These are phyloP conservation scores for Periplaneta americana DNA, from an alignment of 1,140 invertebrate genomes.

Conservation along the genomic window DNA sequence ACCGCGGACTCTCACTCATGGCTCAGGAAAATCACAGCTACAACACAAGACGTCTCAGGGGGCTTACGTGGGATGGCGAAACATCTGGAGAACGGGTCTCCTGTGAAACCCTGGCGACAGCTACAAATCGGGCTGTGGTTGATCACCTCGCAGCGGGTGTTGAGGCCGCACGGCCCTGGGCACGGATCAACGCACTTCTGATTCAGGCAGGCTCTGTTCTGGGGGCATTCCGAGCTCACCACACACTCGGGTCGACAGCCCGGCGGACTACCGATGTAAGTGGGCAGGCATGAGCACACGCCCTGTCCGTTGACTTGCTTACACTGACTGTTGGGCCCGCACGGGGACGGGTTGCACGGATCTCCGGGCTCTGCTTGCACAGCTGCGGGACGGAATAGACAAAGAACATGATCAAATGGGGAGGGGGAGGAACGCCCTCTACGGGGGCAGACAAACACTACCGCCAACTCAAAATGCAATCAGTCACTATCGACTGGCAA, in stretches of 20 bases:
- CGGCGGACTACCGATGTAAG: constrained; percentile 27
- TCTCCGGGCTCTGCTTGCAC: constrained; percentile 23
- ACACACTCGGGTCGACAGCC: constrained; percentile 34
- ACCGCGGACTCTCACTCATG: not conserved
- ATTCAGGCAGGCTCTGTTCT: constrained; percentile 47
- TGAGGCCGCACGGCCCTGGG: constrained; percentile 40
- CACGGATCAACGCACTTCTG: constrained; percentile 63
- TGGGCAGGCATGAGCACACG: constrained; percentile 28
- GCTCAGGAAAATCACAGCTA: not conserved
- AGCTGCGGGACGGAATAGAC: constrained; percentile 15
- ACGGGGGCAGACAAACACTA: constrained; percentile 1
- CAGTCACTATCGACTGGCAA: not conserved
- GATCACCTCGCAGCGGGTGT: constrained; percentile 31
- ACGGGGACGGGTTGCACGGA: constrained; percentile 36
- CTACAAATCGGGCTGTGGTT: constrained; percentile 25
- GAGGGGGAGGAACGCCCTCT: constrained; percentile 25
- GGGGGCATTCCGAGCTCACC: constrained; percentile 33
- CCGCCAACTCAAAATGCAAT: constrained; percentile 24
- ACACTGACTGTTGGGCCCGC: constrained; percentile 39
- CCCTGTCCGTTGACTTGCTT: constrained; percentile 28
- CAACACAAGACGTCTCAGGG: not conserved
- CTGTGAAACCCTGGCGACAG: constrained; percentile 27
- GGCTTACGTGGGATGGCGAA: constrained; percentile 28
- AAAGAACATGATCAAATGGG: constrained; percentile 29
- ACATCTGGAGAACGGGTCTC: constrained; percentile 29